These are phyloP conservation scores for Nymphicus hollandicus DNA, from an alignment of 2,113 vertebrate species.

Conservation along the genomic window DNA sequence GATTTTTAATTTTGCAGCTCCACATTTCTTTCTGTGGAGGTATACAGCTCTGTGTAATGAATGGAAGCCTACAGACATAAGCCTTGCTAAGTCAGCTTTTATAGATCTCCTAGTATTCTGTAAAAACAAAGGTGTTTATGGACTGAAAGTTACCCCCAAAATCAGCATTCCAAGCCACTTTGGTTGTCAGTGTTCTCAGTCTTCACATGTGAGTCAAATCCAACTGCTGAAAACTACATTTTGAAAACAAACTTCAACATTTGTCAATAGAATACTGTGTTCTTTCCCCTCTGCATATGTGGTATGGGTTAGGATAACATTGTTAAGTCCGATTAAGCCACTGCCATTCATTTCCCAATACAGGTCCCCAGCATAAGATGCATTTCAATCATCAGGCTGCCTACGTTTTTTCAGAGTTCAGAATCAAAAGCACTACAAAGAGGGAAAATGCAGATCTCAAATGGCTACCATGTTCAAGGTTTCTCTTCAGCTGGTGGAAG, in stretches of 20 bases:
- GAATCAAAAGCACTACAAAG: neutral
- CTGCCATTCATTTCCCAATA: neutral
- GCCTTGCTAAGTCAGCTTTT: neutral
- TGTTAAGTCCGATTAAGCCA: neutral
- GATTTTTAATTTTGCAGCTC: neutral
- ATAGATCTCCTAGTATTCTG: neutral
- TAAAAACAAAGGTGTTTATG: neutral
- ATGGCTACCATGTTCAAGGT: neutral
- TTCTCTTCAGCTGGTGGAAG: neutral
- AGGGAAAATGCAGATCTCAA: neutral
- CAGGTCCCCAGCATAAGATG: neutral
- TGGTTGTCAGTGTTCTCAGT: neutral
- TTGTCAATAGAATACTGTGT: neutral
- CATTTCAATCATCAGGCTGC: neutral
- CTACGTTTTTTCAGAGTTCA: neutral
- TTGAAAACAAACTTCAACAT: neutral
- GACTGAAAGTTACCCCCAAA: neutral
- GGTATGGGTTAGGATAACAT: neutral
- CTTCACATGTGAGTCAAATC: neutral
- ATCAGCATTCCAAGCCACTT: neutral
- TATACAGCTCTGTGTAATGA: neutral
- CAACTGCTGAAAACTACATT: neutral
- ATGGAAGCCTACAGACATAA: neutral
- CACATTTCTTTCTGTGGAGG: neutral
- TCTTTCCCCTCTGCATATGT: neutral